phyloP scores from a whole-genome alignment of 53 echinoderm and acorn worm species.

The Glandiceps talaboti region DNA sequence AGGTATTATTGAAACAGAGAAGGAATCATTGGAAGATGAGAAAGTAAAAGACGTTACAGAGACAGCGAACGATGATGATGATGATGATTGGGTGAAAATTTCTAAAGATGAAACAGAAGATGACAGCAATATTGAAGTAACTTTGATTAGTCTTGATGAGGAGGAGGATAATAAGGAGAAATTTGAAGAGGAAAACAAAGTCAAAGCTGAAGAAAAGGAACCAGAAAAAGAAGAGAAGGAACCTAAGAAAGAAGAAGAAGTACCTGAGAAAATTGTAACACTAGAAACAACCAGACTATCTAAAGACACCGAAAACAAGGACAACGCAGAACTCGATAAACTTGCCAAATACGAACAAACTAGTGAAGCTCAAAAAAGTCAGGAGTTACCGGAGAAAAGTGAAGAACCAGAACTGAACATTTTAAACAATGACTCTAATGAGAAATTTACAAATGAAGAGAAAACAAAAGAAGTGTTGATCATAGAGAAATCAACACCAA shows the following conservation, averaged over 20 bases:
- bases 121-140: neutral
- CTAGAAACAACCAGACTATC: neutral
- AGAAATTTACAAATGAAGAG: neutral
- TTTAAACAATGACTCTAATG: conserved; percentile 1
- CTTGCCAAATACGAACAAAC: conserved; percentile 1
- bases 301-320: neutral
- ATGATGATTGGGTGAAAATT: neutral
- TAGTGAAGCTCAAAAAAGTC: neutral
- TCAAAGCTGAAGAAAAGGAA: neutral
- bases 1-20: neutral
- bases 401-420: neutral
- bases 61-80: neutral
- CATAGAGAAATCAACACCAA: neutral
- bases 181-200: neutral
- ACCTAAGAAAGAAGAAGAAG: conserved; percentile 2
- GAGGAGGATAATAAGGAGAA: neutral
- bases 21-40: neutral
- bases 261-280: neutral
- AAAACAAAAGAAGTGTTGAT: neutral
- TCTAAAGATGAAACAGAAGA: neutral
- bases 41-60: neutral
- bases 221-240: conserved; percentile 1
- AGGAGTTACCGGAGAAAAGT: neutral
- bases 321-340: neutral
- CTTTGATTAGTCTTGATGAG: neutral